Base-by-base conservation (phyloP, 1,140 invertebrate species). In the Zaprionus ghesquierei region DNA sequence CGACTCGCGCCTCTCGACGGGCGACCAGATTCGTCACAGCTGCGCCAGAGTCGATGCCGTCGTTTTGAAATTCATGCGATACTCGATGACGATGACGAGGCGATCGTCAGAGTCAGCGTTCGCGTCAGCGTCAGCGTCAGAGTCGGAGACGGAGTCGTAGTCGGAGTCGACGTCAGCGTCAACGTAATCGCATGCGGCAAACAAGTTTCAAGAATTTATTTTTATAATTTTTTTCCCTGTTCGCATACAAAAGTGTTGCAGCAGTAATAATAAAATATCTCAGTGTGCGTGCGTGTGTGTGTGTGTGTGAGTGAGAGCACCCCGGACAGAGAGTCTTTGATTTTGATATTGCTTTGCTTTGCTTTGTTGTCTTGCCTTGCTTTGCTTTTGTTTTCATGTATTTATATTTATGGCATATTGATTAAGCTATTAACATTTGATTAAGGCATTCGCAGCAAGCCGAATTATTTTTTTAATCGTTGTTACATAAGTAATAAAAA, bases 361-460 rank as follows among this genome's bases (percentile, higher is more conserved):
- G 62, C 35, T 27, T 60, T 54, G 55, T 53, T 72, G 69, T 54
- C 56, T 58, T 58, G 69, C 56, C 51, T 51, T 54, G 27, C 25
- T 33, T 55, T 60, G 55, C 22, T 50, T 70, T 27, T 72, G n/a
- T 59, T 72, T 61, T 71, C 64, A 27, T 56, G 9, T 25, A 25
- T 54, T 63, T 81, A 82, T 89, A 87, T 87, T 87, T 87, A 87
- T 87, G 84, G 84, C 85, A 87, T 87, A 87, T 87, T 87, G 84
- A 87, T 87, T 89, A 87, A 87, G 84, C 87, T 77, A 87, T 87
- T 87, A 89, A 84, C 84, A 87, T 87, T 87, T 87, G 81, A 87
- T 89, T 87, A 84, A 87, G 79, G 82, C 84, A 89, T 77, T 86
- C 77, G 65, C 77, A 81, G 81, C 77, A 80, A 84, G 74, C 80